Percentiles rank a stretch among this genome's conserved stretches.
Conservation (phyloP, 2,888 invertebrate genomes). For the Sinohyriopsis cumingii region DNA sequence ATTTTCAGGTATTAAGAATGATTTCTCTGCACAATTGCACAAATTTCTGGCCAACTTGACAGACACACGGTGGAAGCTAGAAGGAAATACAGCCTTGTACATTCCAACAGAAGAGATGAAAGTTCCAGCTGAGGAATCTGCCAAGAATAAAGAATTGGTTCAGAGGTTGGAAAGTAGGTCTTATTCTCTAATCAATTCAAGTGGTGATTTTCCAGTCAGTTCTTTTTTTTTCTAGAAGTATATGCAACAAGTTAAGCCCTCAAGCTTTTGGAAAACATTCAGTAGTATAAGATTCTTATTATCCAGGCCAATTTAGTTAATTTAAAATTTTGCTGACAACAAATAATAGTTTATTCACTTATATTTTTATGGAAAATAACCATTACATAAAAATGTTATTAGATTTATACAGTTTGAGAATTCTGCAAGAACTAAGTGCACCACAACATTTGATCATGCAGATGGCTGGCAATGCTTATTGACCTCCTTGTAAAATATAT, state of each 20-base stretch:
- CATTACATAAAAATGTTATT: too few relatives aligned
- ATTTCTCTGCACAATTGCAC: slow-evolving; percentile 85
- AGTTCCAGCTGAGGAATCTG: slow-evolving; percentile 79
- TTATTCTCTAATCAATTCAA: background rate
- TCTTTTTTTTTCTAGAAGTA: background rate
- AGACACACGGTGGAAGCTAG: slow-evolving; percentile 87
- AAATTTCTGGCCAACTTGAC: slow-evolving; percentile 86
- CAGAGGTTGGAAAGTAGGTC: slow-evolving; percentile 83
- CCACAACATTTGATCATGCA: too few relatives aligned
- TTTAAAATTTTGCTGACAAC: too few relatives aligned
- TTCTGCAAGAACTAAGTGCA: too few relatives aligned
- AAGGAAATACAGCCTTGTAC: slow-evolving; percentile 88
- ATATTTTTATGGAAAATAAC: too few relatives aligned
- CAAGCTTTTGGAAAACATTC: too few relatives aligned
- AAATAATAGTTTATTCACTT: too few relatives aligned
- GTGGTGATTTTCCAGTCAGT: background rate
- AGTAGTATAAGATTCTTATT: too few relatives aligned
- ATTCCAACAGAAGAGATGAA: slow-evolving; percentile 84
- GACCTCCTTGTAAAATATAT: too few relatives aligned
- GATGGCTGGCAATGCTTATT: too few relatives aligned
- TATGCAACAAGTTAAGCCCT: background rate
- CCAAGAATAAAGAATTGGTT: slow-evolving; percentile 84
- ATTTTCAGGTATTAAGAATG: slow-evolving; percentile 79
- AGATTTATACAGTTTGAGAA: too few relatives aligned
- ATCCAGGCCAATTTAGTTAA: too few relatives aligned